Conservation (phyloP, 2,113 vertebrate species). For the Pygoscelis adeliae region DNA sequence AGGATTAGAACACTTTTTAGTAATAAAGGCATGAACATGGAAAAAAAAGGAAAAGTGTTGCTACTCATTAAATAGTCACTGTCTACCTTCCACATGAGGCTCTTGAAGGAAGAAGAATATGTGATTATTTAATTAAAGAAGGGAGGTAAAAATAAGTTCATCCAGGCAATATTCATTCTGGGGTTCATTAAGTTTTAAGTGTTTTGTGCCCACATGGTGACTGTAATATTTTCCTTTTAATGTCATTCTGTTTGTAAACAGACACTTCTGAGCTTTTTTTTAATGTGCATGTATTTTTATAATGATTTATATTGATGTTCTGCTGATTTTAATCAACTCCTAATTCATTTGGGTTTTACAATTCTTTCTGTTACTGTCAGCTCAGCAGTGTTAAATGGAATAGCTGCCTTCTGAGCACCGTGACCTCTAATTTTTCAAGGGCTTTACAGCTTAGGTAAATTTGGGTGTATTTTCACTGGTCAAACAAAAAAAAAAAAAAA, state of each 20-base stretch:
- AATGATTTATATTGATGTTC: background rate
- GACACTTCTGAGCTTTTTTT: background rate
- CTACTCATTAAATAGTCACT: background rate
- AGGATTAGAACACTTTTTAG: background rate
- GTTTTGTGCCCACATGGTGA: conserved; percentile 13
- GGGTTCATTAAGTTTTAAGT: conserved; percentile 25
- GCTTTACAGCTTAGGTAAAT: background rate
- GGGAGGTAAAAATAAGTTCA: conserved; percentile 27
- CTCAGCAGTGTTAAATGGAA: background rate
- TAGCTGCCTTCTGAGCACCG: background rate
- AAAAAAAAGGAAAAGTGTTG: background rate
- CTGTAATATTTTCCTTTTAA: background rate
- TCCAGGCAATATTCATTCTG: conserved; percentile 19
- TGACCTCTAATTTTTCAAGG: background rate
- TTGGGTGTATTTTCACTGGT: background rate
- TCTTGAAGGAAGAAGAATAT: background rate
- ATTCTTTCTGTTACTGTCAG: background rate
- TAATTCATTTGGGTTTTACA: background rate
- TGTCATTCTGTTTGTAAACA: conserved; percentile 27
- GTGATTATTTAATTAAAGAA: conserved; percentile 21
- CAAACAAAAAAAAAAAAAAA: background rate
- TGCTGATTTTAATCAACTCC: conserved; percentile 17
- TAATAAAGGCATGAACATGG: background rate
- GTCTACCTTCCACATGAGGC: background rate
- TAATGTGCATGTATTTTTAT: background rate